Evolutionary conservation across 2,113 vertebrate genomes (phyloP).

Genomic region (Ochotona curzoniae): DNA sequence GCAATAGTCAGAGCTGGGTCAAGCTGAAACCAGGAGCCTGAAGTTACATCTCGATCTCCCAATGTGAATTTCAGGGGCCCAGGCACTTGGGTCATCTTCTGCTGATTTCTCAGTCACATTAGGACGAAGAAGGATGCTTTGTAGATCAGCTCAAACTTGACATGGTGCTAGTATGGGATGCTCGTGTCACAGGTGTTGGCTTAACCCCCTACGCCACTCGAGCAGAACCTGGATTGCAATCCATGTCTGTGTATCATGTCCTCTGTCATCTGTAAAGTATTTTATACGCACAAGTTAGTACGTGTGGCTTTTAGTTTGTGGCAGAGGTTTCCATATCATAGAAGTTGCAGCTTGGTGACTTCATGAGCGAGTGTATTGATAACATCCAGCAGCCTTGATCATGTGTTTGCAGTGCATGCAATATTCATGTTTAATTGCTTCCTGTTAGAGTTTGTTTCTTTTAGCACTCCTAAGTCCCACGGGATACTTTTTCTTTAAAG

Average conservation of each 20-base stretch:
- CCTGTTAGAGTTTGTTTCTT: conserved; percentile 37
- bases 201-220: too few species aligned
- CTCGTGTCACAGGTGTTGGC: too few species aligned
- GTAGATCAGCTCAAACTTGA: too few species aligned
- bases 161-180: too few species aligned
- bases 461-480: background rate
- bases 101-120: too few species aligned
- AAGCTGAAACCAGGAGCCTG: too few species aligned
- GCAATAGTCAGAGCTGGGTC: too few species aligned
- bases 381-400: background rate
- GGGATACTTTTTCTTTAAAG: conserved; percentile 13
- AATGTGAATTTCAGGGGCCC: too few species aligned
- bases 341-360: background rate
- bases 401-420: background rate
- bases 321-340: background rate
- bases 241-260: background rate
- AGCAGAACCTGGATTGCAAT: background rate
- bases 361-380: background rate
- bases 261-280: conserved; percentile 32
- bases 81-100: too few species aligned
- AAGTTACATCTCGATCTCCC: too few species aligned
- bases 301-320: background rate
- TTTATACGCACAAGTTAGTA: conserved; percentile 3
- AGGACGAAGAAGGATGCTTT: too few species aligned
- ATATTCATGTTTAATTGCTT: background rate